Evolutionary conservation across 2,888 invertebrate genomes (phyloP), one percentile per base, ranked within the genome.

Genomic region (Drosophila anomalipes): DNA sequence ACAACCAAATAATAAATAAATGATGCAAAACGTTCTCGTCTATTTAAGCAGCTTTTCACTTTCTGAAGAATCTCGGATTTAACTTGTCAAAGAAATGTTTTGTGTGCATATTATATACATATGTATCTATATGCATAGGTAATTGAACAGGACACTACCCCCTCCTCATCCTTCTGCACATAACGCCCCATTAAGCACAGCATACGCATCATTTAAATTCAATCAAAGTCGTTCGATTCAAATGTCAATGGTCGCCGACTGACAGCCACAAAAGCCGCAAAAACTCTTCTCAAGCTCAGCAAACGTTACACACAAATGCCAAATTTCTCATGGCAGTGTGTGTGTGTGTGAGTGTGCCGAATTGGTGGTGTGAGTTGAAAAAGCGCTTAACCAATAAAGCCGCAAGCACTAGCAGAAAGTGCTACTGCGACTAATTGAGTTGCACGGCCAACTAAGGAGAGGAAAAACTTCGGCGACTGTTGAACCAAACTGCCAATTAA

Each of bases 181-280:
- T 32, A 57, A 68, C 51, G 78, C 51, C n/a, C 71, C 87, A 86
- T 86, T 84, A 74, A 51, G 44, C 73, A 58, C 54, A 61, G 44
- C 64, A 39, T 39, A 68, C 70, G 83, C 73, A 72, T 70, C 81
- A 85, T 82, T 87, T 84, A 56, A 85, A 77, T 67, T 79, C 79
- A 79, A 77, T 87, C 85, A 85, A 77, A 81, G 81, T 64, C 73
- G 62, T 63, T 78, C 70, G 64, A 67, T 60, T 67, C 56, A 58
- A 70, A 75, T 74, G 75, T 68, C 81, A 70, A 72, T 70, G 78
- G 80, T 80, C 75, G 78, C 78, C 73, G 72, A 85, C 69, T 81
- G 78, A 61, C 67, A 67, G 71, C 76, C 87, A 75, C 83, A 79
- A 81, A 79, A 82, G 80, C 86, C 84, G 59, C 86, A 86, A 74